Conservation (phyloP, 2,888 invertebrate genomes). For the Plagodis pulveraria region DNA sequence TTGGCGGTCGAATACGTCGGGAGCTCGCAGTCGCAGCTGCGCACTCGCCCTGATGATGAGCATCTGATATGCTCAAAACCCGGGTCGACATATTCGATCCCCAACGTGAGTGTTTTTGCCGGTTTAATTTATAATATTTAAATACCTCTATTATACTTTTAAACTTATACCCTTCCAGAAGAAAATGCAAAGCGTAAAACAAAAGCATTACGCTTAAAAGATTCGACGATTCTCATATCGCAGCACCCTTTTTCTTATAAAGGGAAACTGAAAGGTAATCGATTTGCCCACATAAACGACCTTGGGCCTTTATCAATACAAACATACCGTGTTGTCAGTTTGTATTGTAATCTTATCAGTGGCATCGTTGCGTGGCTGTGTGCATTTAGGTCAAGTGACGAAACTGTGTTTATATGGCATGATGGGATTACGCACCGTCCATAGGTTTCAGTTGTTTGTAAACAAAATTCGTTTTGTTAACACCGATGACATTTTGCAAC, state of each 20-base stretch:
- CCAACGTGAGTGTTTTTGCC: no score
- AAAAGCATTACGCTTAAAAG: no score
- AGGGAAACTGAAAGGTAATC: conserved; percentile 29
- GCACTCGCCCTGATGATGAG: no score
- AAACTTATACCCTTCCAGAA: no score
- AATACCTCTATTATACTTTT: no score
- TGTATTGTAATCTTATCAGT: conserved; percentile 55
- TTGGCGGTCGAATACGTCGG: no score
- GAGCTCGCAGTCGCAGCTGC: no score
- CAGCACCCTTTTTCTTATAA: not conserved
- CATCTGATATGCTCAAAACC: no score
- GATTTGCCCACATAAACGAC: conserved; percentile 26
- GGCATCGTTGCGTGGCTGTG: conserved; percentile 30
- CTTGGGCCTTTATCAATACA: conserved; percentile 48
- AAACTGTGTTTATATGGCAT: conserved; percentile 41
- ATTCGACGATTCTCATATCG: no score
- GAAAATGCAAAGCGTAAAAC: no score
- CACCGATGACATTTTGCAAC: not conserved
- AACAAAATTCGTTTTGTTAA: not conserved
- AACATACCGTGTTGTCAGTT: conserved; percentile 41
- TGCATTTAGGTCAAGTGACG: conserved; percentile 60
- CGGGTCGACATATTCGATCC: no score
- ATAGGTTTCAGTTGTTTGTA: conserved; percentile 2
- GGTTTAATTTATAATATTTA: no score
- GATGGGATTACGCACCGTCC: conserved; percentile 22